Percentiles rank a stretch among this genome's conserved stretches.
Conservation (phyloP, 2,113 vertebrate genomes). For the Microcebus griseorufus region DNA sequence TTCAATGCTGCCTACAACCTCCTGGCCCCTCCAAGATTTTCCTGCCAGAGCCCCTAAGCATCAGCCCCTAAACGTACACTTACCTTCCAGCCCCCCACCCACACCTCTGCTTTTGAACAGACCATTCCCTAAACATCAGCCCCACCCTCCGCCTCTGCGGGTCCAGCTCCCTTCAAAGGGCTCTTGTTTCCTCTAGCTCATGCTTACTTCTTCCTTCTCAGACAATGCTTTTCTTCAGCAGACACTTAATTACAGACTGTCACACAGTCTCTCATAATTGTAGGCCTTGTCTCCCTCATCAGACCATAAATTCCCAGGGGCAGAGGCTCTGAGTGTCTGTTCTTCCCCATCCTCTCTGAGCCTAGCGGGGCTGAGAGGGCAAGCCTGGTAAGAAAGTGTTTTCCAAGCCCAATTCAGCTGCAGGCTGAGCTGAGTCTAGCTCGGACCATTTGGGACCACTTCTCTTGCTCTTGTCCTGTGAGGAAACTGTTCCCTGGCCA, state of each 20-base stretch:
- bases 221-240: conserved; percentile 74
- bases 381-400: not conserved
- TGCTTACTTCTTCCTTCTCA: conserved; percentile 59
- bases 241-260: conserved; percentile 77
- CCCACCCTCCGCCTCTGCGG: conserved; percentile 30
- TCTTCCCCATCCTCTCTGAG: conserved; percentile 18
- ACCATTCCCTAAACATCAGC: conserved; percentile 12
- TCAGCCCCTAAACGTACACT: not conserved
- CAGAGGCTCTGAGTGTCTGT: conserved; percentile 35
- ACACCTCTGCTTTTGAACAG: not conserved
- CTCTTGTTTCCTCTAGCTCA: conserved; percentile 67
- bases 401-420: not conserved
- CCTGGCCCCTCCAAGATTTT: not conserved
- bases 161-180: conserved; percentile 53
- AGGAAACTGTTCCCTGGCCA: not conserved
- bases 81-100: not conserved
- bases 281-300: conserved; percentile 70
- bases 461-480: not conserved
- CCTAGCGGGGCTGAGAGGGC: not conserved
- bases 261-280: conserved; percentile 75
- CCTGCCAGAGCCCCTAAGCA: not conserved
- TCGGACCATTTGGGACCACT: not conserved
- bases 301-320: conserved; percentile 44
- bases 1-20: not conserved
- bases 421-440: not conserved